Evolutionary conservation across 2,797 vertebrate species (phyloP).

Genomic region (Hemibagrus guttatus): DNA sequence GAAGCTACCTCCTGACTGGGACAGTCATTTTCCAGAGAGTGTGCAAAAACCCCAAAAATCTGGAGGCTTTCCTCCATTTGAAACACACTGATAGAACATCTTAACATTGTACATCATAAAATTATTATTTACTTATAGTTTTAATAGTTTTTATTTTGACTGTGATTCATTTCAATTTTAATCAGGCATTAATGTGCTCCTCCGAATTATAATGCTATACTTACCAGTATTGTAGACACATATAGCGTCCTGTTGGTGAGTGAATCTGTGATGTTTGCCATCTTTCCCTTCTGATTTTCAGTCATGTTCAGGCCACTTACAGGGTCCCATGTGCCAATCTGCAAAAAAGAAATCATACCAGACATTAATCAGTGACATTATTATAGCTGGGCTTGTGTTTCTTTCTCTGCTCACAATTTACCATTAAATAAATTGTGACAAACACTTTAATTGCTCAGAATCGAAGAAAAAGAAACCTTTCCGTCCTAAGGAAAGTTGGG

Average conservation of each 20-base stretch:
- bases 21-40: background rate
- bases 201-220: conserved; percentile 45
- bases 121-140: background rate
- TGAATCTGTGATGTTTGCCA: conserved; percentile 92
- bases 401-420: background rate
- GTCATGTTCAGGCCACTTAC: conserved; percentile 97
- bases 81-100: background rate
- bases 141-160: background rate
- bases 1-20: background rate
- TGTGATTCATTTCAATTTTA: conserved; percentile 27
- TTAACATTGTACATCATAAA: background rate
- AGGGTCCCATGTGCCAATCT: conserved; percentile 98
- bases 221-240: conserved; percentile 96
- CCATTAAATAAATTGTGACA: background rate
- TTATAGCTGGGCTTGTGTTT: background rate
- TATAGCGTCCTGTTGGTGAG: conserved; percentile 93
- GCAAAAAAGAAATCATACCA: conserved; percentile 39
- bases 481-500: background rate
- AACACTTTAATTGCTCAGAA: background rate
- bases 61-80: background rate
- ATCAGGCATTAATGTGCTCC: conserved; percentile 47
- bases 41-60: background rate
- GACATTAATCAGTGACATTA: background rate
- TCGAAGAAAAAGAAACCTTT: background rate
- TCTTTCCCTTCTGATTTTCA: conserved; percentile 93